phyloP scores from a whole-genome alignment of 2,888 invertebrate species.

The Ctena decussata region DNA sequence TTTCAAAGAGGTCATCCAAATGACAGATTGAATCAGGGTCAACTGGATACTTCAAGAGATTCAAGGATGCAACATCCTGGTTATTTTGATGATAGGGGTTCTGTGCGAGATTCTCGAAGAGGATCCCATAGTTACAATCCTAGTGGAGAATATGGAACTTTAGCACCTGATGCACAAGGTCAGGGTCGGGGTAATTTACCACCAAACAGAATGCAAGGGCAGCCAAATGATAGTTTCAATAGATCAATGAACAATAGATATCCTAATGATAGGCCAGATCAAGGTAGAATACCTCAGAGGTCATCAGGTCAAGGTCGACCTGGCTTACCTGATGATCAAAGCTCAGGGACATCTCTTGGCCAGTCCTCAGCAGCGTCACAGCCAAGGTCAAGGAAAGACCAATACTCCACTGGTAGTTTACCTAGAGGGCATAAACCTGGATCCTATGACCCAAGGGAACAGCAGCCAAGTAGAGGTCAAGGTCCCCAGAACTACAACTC shows the following conservation, averaged over 20 bases:
- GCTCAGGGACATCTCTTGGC: slow-evolving; percentile 48
- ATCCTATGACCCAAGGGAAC: slow-evolving; percentile 36
- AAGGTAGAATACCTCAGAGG: slow-evolving; percentile 19
- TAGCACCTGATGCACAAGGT: slow-evolving; percentile 17
- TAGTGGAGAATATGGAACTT: slow-evolving; percentile 44
- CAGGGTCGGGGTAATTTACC: slow-evolving; percentile 36
- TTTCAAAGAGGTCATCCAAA: background rate
- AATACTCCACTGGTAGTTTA: slow-evolving; percentile 50
- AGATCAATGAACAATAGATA: slow-evolving; percentile 43
- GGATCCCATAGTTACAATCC: slow-evolving; percentile 40
- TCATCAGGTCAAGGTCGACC: slow-evolving; percentile 52
- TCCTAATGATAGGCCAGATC: slow-evolving; percentile 38
- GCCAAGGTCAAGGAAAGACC: slow-evolving; percentile 36
- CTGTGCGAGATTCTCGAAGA: slow-evolving; percentile 17
- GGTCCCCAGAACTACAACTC: slow-evolving; percentile 45
- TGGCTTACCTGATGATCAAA: slow-evolving; percentile 51
- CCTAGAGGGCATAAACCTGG: slow-evolving; percentile 46
- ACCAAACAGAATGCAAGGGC: background rate
- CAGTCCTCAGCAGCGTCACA: slow-evolving; percentile 9
- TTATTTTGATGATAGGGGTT: slow-evolving; percentile 22
- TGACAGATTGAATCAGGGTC: slow-evolving; percentile 16
- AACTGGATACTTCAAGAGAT: slow-evolving; percentile 26
- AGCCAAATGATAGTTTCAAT: slow-evolving; percentile 14
- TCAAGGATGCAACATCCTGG: slow-evolving; percentile 13
- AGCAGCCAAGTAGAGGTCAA: slow-evolving; percentile 18